phyloP scores from a whole-genome alignment of 2,888 invertebrate species.

The Cantharis rufa region DNA sequence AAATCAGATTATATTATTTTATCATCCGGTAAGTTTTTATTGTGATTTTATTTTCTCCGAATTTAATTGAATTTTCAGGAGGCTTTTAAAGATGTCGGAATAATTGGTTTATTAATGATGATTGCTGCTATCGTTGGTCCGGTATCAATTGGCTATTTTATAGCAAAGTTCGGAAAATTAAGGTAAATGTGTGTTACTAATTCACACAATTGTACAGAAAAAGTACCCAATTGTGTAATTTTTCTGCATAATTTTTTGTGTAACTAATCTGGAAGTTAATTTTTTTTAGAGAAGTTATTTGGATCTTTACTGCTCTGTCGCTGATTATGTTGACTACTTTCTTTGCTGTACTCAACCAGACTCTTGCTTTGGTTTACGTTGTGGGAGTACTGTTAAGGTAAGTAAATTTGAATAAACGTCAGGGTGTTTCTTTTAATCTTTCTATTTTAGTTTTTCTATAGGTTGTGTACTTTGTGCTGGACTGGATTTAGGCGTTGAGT shows the following conservation, averaged over 20 bases:
- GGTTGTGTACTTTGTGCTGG: conserved; percentile 94
- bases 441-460: conserved; percentile 84
- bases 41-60: neutral
- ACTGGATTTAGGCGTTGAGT: conserved; percentile 93
- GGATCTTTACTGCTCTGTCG: neutral
- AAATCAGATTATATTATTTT: conserved; percentile 60
- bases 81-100: neutral
- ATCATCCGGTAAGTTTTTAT: conserved; percentile 58
- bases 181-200: too few species aligned
- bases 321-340: too few species aligned
- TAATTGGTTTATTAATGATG: neutral
- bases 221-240: too few species aligned
- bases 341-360: neutral
- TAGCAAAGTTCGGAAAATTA: neutral
- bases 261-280: too few species aligned
- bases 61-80: neutral
- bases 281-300: neutral
- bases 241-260: too few species aligned
- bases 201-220: too few species aligned
- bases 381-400: neutral
- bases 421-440: neutral
- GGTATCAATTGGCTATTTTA: neutral
- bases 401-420: neutral
- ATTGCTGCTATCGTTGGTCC: neutral
- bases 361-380: neutral